Evolutionary conservation across 2,113 vertebrate species (phyloP).

Genomic region (Cricetomys ansorgei): DNA sequence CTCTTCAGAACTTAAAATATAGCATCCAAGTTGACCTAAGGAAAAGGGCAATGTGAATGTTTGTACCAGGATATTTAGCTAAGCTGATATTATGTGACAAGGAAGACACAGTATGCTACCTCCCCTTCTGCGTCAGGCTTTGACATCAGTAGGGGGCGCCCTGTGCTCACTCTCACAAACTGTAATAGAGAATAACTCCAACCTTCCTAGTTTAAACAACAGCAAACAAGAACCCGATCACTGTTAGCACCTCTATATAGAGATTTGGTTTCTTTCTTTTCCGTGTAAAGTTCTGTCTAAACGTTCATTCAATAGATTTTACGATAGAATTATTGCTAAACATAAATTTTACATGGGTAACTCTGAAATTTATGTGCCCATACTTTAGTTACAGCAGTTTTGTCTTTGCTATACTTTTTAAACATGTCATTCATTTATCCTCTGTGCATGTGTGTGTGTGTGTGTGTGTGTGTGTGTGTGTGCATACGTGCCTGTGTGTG

Average conservation of each 20-base stretch:
- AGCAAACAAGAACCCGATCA: no score
- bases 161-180: background rate
- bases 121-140: background rate
- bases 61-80: background rate
- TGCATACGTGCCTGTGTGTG: no score
- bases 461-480: background rate
- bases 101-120: background rate
- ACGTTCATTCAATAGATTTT: background rate
- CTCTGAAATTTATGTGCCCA: background rate
- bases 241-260: background rate
- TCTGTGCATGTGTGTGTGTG: no score
- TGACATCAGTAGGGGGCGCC: background rate
- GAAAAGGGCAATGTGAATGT: background rate
- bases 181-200: background rate
- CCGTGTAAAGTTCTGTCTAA: no score
- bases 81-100: background rate
- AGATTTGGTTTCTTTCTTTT: background rate
- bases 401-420: background rate
- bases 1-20: constrained; percentile 28
- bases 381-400: background rate
- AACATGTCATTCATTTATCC: background rate
- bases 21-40: background rate
- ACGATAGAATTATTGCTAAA: background rate
- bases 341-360: background rate
- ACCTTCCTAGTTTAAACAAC: background rate